Evolutionary conservation across 2,888 invertebrate species (phyloP).

Genomic region (Pachymerium ferrugineum): DNA sequence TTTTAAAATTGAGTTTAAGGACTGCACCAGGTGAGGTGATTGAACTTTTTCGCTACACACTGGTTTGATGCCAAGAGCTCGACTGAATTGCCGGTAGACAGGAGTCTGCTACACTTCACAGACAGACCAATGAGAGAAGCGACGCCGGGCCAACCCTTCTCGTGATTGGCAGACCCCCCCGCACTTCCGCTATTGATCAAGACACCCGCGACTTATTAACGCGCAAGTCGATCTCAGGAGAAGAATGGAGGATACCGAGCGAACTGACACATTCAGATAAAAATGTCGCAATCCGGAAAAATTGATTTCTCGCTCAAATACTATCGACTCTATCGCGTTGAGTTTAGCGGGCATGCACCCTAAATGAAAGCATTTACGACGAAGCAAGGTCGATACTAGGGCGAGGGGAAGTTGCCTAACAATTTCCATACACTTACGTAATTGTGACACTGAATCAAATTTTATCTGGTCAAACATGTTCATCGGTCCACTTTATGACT

Average conservation of each 20-base stretch:
- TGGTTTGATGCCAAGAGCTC: background rate
- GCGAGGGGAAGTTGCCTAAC: too few species aligned
- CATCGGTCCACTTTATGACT: too few species aligned
- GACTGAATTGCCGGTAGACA: conserved; percentile 18
- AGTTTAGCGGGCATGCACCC: background rate
- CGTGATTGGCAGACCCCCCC: conserved; percentile 30
- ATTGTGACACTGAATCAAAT: too few species aligned
- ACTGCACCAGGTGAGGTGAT: background rate
- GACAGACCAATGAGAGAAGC: background rate
- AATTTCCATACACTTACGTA: too few species aligned
- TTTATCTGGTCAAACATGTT: too few species aligned
- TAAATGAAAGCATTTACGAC: background rate
- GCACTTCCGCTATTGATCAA: conserved; percentile 16
- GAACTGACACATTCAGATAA: conserved; percentile 15
- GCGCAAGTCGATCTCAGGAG: conserved; percentile 1
- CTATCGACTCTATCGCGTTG: background rate
- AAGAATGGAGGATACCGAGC: background rate
- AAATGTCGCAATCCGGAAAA: background rate
- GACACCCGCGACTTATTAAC: conserved; percentile 14
- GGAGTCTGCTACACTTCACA: conserved; percentile 2
- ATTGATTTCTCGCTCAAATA: conserved; percentile 1
- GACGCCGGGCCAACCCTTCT: background rate
- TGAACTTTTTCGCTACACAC: background rate
- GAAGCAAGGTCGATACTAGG: too few species aligned
- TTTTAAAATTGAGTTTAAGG: background rate